Conservation (phyloP, 1,140 invertebrate species). For the Bombus cullumanus region DNA sequence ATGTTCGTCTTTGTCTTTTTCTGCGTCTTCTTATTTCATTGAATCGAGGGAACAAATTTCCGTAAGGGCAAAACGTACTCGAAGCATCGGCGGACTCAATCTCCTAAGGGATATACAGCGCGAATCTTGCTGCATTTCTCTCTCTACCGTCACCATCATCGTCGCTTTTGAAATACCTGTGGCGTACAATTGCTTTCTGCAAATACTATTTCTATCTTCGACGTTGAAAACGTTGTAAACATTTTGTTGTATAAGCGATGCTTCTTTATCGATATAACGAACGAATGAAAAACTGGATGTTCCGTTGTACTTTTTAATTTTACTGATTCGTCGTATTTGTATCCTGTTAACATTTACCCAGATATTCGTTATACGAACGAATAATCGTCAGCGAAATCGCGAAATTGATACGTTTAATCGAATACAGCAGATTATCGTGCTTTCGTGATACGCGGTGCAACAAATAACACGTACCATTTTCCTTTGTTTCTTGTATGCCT, state of each 20-base stretch:
- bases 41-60: conserved; percentile 4
- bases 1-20: neutral
- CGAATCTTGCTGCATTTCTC: conserved; percentile 16
- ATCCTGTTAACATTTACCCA: neutral
- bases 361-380: neutral
- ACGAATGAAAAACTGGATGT: too few relatives aligned
- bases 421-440: neutral
- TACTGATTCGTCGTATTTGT: neutral
- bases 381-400: neutral
- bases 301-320: neutral
- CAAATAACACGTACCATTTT: neutral
- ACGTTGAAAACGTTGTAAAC: neutral
- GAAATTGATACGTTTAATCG: neutral
- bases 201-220: neutral
- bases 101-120: conserved; percentile 4
- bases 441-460: neutral
- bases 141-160: conserved; percentile 15
- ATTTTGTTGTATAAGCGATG: too few relatives aligned
- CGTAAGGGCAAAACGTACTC: neutral
- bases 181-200: conserved; percentile 7
- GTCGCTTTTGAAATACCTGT: conserved; percentile 18
- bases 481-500: neutral
- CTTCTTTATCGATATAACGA: neutral
- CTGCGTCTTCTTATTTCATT: neutral
- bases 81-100: neutral